Evolutionary conservation across 2,888 invertebrate species (phyloP).

Genomic region (Leptinotarsa haldemani): DNA sequence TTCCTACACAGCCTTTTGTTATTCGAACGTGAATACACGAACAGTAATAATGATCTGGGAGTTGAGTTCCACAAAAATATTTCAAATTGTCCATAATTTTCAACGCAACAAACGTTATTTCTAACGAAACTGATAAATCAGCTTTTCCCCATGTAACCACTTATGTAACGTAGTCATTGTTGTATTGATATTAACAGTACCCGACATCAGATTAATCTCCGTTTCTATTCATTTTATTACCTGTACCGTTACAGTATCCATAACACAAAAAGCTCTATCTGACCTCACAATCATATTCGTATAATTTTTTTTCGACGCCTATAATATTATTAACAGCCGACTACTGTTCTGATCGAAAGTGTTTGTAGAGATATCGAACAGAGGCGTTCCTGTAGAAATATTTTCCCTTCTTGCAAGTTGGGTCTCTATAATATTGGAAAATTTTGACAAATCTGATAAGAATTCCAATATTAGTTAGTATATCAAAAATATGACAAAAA

Average conservation of each 20-base stretch:
- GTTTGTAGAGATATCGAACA: slow-evolving; percentile 7
- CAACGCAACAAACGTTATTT: slow-evolving; percentile 4
- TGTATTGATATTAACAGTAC: slow-evolving; percentile 31
- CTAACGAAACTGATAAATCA: slow-evolving; percentile 19
- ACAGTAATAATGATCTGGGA: slow-evolving; percentile 3
- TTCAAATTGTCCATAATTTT: slow-evolving; percentile 11
- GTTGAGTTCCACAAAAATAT: neutral
- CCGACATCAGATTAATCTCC: slow-evolving; percentile 28
- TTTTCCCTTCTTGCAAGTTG: too few relatives aligned
- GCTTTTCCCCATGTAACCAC: slow-evolving; percentile 20
- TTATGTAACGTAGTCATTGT: slow-evolving; percentile 27
- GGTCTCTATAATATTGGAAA: too few relatives aligned
- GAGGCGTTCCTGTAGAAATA: neutral
- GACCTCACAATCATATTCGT: slow-evolving; percentile 34
- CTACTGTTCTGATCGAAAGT: slow-evolving; percentile 17
- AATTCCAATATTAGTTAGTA: too few relatives aligned
- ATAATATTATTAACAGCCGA: slow-evolving; percentile 23
- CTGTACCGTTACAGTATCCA: slow-evolving; percentile 39
- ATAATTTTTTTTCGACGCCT: slow-evolving; percentile 18
- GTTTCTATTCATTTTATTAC: slow-evolving; percentile 27
- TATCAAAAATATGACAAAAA: too few relatives aligned
- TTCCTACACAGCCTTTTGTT: too few relatives aligned
- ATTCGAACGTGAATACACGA: neutral
- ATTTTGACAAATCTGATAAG: too few relatives aligned
- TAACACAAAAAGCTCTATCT: slow-evolving; percentile 34